Conservation (phyloP, 1,140 invertebrate species). For the Pseudomyrmex gracilis region DNA sequence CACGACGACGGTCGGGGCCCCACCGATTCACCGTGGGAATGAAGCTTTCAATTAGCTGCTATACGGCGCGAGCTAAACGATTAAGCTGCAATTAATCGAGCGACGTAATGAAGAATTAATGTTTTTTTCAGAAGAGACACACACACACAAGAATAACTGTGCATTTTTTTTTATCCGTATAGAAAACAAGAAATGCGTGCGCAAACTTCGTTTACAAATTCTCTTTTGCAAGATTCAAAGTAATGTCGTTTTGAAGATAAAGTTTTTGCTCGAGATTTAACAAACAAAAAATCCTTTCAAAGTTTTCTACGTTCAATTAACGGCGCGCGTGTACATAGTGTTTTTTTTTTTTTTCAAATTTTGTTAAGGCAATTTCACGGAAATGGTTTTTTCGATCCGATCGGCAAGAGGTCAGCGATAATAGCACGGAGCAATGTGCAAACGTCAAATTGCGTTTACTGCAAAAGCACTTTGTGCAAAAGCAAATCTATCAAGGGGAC, state of each 20-base stretch:
- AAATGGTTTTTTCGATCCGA: constrained; percentile 2
- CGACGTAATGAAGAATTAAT: background rate
- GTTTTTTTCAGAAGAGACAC: background rate
- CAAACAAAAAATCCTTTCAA: too few relatives aligned
- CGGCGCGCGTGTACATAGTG: too few relatives aligned
- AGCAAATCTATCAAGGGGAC: constrained; percentile 50
- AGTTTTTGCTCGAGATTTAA: background rate
- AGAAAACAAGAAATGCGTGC: too few relatives aligned
- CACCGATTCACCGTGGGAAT: constrained; percentile 43
- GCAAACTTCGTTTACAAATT: background rate
- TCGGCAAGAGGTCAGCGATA: background rate
- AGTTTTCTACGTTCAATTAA: too few relatives aligned
- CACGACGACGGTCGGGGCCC: background rate
- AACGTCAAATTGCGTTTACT: background rate
- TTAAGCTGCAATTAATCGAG: constrained; percentile 32
- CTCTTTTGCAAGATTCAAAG: background rate
- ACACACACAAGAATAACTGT: background rate
- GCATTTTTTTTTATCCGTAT: background rate
- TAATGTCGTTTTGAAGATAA: background rate
- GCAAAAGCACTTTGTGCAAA: background rate
- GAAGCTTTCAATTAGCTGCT: constrained; percentile 39
- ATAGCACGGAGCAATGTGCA: background rate
- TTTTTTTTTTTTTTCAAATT: background rate
- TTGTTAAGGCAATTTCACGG: background rate
- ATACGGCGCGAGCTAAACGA: constrained; percentile 14